Conservation (phyloP, 2,888 invertebrate species). For the Trichogramma evanescens region DNA sequence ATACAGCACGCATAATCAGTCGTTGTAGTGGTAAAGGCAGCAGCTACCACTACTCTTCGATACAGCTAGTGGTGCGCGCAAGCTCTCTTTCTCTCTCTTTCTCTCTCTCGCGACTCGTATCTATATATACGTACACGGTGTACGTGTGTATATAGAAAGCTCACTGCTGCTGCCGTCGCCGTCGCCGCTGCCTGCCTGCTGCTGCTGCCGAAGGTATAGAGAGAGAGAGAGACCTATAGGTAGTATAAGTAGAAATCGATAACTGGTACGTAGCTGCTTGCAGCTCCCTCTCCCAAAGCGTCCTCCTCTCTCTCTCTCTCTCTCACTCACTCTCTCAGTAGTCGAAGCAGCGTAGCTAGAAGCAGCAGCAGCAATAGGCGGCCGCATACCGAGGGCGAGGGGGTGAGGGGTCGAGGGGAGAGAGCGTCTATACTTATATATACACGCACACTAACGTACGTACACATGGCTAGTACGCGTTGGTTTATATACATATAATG, state of each 20-base stretch:
- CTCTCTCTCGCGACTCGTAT: neutral
- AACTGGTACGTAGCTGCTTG: conserved; percentile 15
- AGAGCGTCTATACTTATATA: no score
- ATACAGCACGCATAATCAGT: no score
- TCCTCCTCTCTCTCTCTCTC: neutral
- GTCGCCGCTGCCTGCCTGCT: neutral
- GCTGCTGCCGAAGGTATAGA: conserved; percentile 16
- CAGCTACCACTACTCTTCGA: no score
- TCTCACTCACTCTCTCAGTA: neutral
- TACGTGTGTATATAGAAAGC: neutral
- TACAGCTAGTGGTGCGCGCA: no score
- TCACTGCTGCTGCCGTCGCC: neutral
- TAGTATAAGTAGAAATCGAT: conserved; percentile 28
- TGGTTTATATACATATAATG: no score
- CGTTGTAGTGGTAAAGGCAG: neutral
- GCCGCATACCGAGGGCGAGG: no score
- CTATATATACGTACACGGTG: neutral
- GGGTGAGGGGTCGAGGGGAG: neutral
- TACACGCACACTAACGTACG: no score
- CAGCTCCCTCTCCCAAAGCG: conserved; percentile 8
- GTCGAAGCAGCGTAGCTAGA: no score
- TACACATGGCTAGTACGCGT: no score
- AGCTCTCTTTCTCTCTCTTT: conserved; percentile 1
- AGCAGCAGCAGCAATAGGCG: no score
- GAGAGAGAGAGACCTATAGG: conserved; percentile 13